Base-by-base conservation (phyloP, 2,888 invertebrate species). In the Eupithecia exiguata region DNA sequence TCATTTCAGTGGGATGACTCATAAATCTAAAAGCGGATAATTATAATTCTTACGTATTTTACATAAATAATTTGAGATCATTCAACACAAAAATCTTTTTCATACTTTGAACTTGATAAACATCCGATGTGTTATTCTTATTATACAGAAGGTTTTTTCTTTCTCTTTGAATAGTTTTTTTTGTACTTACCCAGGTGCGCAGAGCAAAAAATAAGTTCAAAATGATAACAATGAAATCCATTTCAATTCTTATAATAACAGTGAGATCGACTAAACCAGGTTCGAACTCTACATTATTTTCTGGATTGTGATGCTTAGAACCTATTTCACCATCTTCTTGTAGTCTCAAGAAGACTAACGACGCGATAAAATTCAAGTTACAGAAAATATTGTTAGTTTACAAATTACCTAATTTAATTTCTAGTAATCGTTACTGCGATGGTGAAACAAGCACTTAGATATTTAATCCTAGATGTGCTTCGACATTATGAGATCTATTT, bases 61-160 rank as follows among this genome's bases (percentile, higher is more conserved):
- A 91, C 87, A 90, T 92, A 91, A 92, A 92, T 91, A 92, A 92
- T 91, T 91, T 94, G 94, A 94, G 94, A 94, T 94, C 94, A 94
- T 88, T 91, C 87, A 88, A 89, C 89, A 90, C 85, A 88, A 46
- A 80, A 82, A 77, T 70, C 40, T 69, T 89, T 89, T 86, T 87
- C 83, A 85, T 87, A 87, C 79, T 79, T 82, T 83, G 36, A 18
- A 78, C 70, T 75, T 72, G 77, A 82, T 74, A 76, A 80, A 77
- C 75, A 77, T 78, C 76, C 74, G 72, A 62, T 38, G 68, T 68
- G 43, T 69, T 71, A 61, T 53, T 30, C 30, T 53, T 35, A 18
- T 49, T 70, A 69, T 67, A 68, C 69, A 75, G 71, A 74, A 75
- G 70, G 71, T 40, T 77, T 78, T 78, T 77, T 78, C 76, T 77